Conservation (phyloP, 2,797 vertebrate species). For the Pyrocephalus nanus region DNA sequence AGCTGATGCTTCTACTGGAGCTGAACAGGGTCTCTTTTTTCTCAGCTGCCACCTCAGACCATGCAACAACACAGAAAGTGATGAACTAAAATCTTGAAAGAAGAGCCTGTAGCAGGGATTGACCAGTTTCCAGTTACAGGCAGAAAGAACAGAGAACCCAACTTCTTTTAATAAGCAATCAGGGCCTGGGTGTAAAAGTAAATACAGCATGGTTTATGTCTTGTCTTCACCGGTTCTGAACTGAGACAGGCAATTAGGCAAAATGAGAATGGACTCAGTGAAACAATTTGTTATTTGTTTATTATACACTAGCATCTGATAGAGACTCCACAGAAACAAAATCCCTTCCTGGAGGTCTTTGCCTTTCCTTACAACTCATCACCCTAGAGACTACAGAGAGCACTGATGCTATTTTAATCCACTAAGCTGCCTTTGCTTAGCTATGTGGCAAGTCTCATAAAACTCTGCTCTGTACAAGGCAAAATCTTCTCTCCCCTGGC, state of each 20-base stretch:
- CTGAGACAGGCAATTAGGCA: slow-evolving; percentile 24
- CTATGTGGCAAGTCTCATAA: neutral
- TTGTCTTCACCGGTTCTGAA: neutral
- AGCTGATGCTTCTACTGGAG: neutral
- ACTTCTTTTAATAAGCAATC: neutral
- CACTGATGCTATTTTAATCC: slow-evolving; percentile 54
- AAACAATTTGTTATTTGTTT: slow-evolving; percentile 43
- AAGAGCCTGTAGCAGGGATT: neutral
- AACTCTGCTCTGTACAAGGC: neutral
- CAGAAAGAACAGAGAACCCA: neutral
- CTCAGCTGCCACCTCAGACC: neutral
- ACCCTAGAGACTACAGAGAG: slow-evolving; percentile 38
- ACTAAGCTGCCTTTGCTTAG: slow-evolving; percentile 25
- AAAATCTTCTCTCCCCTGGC: slow-evolving; percentile 15
- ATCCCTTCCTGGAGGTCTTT: slow-evolving; percentile 45
- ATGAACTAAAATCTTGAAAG: neutral
- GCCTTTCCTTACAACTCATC: slow-evolving; percentile 45
- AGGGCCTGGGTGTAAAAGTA: neutral
- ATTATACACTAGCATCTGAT: neutral
- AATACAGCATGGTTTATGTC: neutral
- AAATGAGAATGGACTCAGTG: neutral
- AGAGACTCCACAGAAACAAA: slow-evolving; percentile 27
- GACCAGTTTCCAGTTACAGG: neutral
- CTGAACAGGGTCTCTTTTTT: neutral
- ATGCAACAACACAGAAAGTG: neutral